phyloP scores from a whole-genome alignment of 2,113 vertebrate genomes.

The Bagarius yarrelli region DNA sequence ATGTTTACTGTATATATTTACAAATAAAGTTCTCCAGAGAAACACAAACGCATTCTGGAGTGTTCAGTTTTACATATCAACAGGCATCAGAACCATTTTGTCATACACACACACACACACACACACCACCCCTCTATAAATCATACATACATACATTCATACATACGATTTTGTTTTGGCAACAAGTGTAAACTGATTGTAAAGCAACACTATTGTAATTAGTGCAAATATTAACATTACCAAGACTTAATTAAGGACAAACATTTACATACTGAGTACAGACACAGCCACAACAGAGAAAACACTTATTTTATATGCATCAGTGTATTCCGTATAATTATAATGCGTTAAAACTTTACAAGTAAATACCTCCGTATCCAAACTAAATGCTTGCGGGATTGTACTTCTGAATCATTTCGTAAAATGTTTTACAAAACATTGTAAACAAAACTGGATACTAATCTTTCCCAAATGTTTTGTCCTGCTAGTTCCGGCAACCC shows the following conservation, averaged over 20 bases:
- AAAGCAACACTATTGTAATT: constrained; percentile 9
- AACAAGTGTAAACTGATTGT: constrained; percentile 7
- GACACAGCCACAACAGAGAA: neutral
- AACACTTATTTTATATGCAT: neutral
- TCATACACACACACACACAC: neutral
- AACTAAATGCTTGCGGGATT: neutral
- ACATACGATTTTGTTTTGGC: neutral
- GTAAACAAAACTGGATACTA: neutral
- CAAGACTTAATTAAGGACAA: neutral
- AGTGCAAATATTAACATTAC: constrained; percentile 31
- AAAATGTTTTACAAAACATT: constrained; percentile 12
- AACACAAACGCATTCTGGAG: neutral
- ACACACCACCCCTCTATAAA: neutral
- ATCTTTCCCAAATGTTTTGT: neutral
- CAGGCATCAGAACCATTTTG: neutral
- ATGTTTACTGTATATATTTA: neutral
- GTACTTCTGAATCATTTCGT: neutral
- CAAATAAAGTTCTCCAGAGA: neutral
- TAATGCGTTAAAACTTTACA: neutral
- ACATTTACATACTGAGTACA: neutral
- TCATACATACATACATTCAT: neutral
- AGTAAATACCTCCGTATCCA: neutral
- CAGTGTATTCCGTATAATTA: neutral
- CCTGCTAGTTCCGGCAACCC: neutral
- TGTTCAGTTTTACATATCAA: neutral